Evolutionary conservation across 2,888 invertebrate species (phyloP), one percentile per base, ranked within the genome.

Genomic region (Idaea dimidiata): DNA sequence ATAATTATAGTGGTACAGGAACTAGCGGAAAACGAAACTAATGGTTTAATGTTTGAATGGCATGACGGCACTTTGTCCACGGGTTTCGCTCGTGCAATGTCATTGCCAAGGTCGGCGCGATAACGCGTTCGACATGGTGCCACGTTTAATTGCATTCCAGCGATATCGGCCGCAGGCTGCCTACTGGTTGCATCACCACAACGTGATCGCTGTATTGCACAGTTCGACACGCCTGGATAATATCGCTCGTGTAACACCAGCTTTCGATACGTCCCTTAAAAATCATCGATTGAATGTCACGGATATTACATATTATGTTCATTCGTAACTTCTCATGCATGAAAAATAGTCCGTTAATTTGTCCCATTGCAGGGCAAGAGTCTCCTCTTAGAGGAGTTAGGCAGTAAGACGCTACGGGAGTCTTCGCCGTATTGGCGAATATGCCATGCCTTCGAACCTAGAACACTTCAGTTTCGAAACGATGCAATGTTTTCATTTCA

Each of bases 111-210:
- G 91, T 80, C 81, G 73, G 64, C 66, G 73, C 85, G 88, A 89
- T 90, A 88, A 83, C 80, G 79, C 71, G 78, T 86, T 84, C 83
- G 89, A 85, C 88, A 85, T 85, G 86, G 80, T 75, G 75, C 79
- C 83, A 81, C 81, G 83, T 87, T 84, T 87, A 84, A 87, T 89
- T 87, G 86, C 91, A 91, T 91, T 89, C 90, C 88, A 71, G 17
- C 83, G 83, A 79, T 90, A 90, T 86, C 87, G 73, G 69, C 53
- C 61, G 62, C 32, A 24, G 64, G 67, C 63, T 57, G 65, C 58
- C 62, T 43, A 18, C 56, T 18, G 56, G 77, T 88, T 88, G 83
- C 88, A 88, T 88, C 87, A 88, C 72, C 81, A 69, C 83, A 81
- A 87, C 85, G 87, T 83, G 82, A 81, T 78, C 76, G 72, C 71